Conservation (phyloP, 2,888 invertebrate genomes). For the Villa cingulata region DNA sequence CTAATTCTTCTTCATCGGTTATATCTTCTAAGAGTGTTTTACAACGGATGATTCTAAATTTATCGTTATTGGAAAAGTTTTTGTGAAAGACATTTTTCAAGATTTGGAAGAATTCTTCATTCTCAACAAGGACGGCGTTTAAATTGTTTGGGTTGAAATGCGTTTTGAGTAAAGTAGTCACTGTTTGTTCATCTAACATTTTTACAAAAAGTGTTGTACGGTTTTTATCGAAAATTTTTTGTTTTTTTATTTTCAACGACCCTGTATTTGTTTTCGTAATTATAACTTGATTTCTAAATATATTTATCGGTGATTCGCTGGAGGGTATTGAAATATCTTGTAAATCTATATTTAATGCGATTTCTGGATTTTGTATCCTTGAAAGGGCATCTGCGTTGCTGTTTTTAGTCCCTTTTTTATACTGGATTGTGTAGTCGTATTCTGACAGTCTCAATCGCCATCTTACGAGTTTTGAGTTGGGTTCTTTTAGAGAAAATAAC, state of each 20-base stretch:
- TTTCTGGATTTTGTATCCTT: background rate
- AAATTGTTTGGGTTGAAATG: background rate
- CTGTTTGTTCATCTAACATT: background rate
- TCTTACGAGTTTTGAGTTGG: background rate
- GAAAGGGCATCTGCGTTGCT: slow-evolving; percentile 11
- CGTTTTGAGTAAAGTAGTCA: background rate
- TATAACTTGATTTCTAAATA: background rate
- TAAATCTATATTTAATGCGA: too few relatives aligned
- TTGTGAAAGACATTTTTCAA: background rate
- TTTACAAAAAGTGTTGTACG: background rate
- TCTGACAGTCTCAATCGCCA: slow-evolving; percentile 1
- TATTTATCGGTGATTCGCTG: background rate
- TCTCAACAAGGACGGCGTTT: background rate
- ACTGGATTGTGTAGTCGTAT: slow-evolving; percentile 4
- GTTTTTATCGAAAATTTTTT: background rate
- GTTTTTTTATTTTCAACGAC: background rate
- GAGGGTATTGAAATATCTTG: background rate
- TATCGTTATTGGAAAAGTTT: background rate
- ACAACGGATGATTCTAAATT: background rate
- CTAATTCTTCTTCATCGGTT: background rate
- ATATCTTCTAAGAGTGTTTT: background rate
- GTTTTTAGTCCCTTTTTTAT: slow-evolving; percentile 15
- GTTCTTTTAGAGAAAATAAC: background rate
- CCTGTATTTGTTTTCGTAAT: background rate
- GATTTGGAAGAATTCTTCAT: background rate